Percentiles rank a stretch among this genome's conserved stretches.
phyloP scores from a whole-genome alignment of 2,113 vertebrate genomes.

The Silurus meridionalis region DNA sequence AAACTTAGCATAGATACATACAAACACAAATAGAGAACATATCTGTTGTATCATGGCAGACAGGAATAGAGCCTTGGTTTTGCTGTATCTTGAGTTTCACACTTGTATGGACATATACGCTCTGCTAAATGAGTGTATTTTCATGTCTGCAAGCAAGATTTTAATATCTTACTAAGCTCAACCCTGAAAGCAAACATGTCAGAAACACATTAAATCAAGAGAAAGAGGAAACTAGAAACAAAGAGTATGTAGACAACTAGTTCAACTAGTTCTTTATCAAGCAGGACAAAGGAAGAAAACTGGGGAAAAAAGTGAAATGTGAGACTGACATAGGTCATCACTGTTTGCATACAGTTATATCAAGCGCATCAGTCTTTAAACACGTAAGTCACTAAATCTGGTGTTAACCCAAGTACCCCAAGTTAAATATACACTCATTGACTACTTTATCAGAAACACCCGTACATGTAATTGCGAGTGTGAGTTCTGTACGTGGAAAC shows the following conservation, averaged over 20 bases:
- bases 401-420: no score
- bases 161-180: not conserved
- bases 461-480: not conserved
- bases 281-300: conserved; percentile 5
- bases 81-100: not conserved
- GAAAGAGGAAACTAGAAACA: not conserved
- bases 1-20: not conserved
- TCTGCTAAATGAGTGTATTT: not conserved
- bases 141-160: not conserved
- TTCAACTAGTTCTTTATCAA: not conserved
- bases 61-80: conserved; percentile 6
- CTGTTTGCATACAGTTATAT: not conserved
- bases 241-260: not conserved
- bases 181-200: not conserved
- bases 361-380: not conserved
- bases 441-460: not conserved
- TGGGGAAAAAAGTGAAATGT: not conserved
- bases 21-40: not conserved
- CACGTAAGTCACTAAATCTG: not conserved
- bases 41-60: conserved; percentile 5
- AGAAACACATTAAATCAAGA: conserved; percentile 3
- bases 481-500: not conserved
- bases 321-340: not conserved
- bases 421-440: not conserved
- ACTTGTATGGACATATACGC: not conserved